Evolutionary conservation across 2,888 invertebrate species (phyloP), one percentile per base, ranked within the genome.

Genomic region (Oscheius sp.): DNA sequence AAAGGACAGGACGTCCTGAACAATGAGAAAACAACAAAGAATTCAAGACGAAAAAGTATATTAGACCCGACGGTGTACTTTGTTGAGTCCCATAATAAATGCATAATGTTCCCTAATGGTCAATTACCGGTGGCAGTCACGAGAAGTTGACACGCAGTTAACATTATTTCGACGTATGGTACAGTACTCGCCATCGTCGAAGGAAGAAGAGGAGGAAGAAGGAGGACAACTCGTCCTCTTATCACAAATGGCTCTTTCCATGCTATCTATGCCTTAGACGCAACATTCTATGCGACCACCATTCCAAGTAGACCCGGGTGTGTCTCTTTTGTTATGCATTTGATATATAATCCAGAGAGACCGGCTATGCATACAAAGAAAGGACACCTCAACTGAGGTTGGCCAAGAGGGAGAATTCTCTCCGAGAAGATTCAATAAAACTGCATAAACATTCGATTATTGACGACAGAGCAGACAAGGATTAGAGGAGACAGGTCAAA

Each of bases 1-100:
- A 7, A 23, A 46, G 69, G 43, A 55, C 69, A 53, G 69, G 56
- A 69, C 69, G 69, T 55, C n/a, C 69, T 55, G 43, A 18, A 49
- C 41, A n/a, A n/a, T 13, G 45, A 49, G 49, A 49, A 49, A 49
- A 49, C 49, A 49, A 3, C 35, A 35, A 3, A 6, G 18, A 21
- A 18, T 12, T 18, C 12, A 2, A 21, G 18, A 18, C 35, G n/a
- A 59, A 59, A 29, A 29, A 41, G 46, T 5, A 21, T 56, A 25
- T 56, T 5, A 25, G 2, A 21, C 16, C 27, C 16, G 23, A 27
- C 25, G 52, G 21, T 52, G 52, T n/a, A 52, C n/a, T 18, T 18
- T 18, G 52, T 5, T 35, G 35, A 9, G 35, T 9, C 35, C 35
- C 35, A 35, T 35, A 3, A 35, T 35, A 35, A 35, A 35, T 35